Evolutionary conservation across 2,797 vertebrate genomes (phyloP), one percentile per base, ranked within the genome.

Genomic region (Syngnathus acus): DNA sequence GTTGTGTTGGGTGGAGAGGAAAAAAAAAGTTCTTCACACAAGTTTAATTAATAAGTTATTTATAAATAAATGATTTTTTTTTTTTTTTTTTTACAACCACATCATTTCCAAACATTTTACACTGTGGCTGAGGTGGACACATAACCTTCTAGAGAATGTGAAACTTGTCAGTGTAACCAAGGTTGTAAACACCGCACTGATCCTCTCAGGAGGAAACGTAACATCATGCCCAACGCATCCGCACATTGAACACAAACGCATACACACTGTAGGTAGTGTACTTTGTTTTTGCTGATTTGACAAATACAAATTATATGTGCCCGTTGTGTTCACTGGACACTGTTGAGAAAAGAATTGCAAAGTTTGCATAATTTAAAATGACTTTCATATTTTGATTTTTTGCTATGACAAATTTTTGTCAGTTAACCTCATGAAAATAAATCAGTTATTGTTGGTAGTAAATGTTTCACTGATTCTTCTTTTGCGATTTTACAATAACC

Each of bases 41-140:
- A 19, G 40, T 71, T 70, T 57, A 74, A 93, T 91, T 92, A 96
- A 98, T 98, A 97, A 94, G 89, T 92, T 91, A 92, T 92, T 95
- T 95, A 94, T 93, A 94, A 92, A 92, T 91, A 92, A 74, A 88
- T 80, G 78, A 82, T 85, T 32, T 48, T 48, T 32, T 9, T 37
- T 65, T 64, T n/a, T n/a, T 51, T 47, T 63, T 63, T 23, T 7
- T 42, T 37, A n/a, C 54, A 66, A 45, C n/a, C 9, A 14, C 37
- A 50, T 14, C 17, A 39, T 37, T 38, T 64, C 37, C 16, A 48
- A 48, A 48, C 47, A 51, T 16, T 64, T 37, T 64, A 39, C 47
- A 64, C 39, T 21, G 39, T 42, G 38, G 59, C n/a, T 61, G n/a
- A 47, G 23, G 60, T 26, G 60, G 50, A 65, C 55, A 58, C 32